These are phyloP conservation scores for Agrochola lota DNA, from an alignment of 2,888 invertebrate genomes.

Conservation along the genomic window DNA sequence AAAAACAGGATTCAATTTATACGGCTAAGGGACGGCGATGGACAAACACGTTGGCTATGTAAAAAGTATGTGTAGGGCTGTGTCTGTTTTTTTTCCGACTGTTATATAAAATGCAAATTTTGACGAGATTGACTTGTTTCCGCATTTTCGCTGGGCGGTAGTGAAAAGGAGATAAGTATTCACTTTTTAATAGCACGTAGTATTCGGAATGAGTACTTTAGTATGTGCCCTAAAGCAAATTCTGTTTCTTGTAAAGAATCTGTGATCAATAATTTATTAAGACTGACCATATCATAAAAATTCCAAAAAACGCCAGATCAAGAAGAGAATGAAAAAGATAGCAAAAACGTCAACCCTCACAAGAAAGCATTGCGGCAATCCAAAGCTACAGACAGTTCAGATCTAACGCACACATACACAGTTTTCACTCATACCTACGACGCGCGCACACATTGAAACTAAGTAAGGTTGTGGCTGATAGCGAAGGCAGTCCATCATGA, in stretches of 20 bases:
- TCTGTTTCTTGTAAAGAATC: not conserved
- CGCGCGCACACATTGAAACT: slow-evolving; percentile 5
- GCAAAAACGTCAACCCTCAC: slow-evolving; percentile 32
- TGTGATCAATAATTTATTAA: not conserved
- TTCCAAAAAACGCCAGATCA: not conserved
- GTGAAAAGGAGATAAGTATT: not conserved
- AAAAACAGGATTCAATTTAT: slow-evolving; percentile 67
- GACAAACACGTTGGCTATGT: slow-evolving; percentile 65
- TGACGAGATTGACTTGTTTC: slow-evolving; percentile 28
- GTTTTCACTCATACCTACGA: not conserved
- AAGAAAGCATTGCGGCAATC: slow-evolving; percentile 35
- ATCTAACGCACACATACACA: slow-evolving; percentile 31
- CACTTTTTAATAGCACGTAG: not conserved
- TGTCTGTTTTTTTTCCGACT: slow-evolving; percentile 17
- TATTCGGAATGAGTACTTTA: not conserved
- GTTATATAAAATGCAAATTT: slow-evolving; percentile 49
- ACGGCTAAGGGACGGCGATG: slow-evolving; percentile 55
- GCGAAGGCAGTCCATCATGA: slow-evolving; percentile 48
- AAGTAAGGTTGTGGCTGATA: slow-evolving; percentile 39
- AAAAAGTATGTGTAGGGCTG: slow-evolving; percentile 60
- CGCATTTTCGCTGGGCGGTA: slow-evolving; percentile 10
- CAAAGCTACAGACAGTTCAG: slow-evolving; percentile 32
- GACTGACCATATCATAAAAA: not conserved
- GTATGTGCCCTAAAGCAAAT: not conserved
- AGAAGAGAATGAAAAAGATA: not conserved